Percentiles rank a stretch among this genome's conserved stretches.
These are phyloP conservation scores for Lysandra bellargus DNA, from an alignment of 2,888 invertebrate genomes.

Conservation along the genomic window DNA sequence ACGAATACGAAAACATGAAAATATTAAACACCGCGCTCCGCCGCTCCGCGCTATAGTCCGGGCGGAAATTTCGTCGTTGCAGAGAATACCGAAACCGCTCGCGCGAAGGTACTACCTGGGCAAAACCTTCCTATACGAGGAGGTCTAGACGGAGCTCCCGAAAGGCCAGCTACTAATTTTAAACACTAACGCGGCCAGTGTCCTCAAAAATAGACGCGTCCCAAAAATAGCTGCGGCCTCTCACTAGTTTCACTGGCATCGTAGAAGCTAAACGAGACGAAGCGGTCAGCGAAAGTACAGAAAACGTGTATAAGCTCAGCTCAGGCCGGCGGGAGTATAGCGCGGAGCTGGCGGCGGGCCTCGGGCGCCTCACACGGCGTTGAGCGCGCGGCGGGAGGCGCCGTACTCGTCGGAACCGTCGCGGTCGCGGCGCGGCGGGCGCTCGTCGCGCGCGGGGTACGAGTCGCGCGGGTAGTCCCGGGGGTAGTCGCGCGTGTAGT, in stretches of 20 bases:
- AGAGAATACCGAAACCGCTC: slow-evolving; percentile 21
- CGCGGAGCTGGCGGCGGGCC: slow-evolving; percentile 34
- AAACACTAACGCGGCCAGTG: slow-evolving; percentile 39
- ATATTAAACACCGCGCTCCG: slow-evolving; percentile 47
- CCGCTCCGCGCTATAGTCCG: slow-evolving; percentile 40
- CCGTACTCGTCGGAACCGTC: slow-evolving; percentile 79
- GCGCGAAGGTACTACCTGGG: slow-evolving; percentile 24
- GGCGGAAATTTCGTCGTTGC: slow-evolving; percentile 24
- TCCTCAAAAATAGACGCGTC: slow-evolving; percentile 32
- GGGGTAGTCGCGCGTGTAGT: slow-evolving; percentile 66
- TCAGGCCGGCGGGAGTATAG: slow-evolving; percentile 35
- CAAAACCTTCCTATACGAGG: slow-evolving; percentile 5
- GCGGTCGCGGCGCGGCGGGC: slow-evolving; percentile 64
- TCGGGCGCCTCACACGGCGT: slow-evolving; percentile 83
- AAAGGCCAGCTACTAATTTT: slow-evolving; percentile 40
- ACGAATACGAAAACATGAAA: slow-evolving; percentile 44
- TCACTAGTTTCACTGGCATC: slow-evolving; percentile 42
- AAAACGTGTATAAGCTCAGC: slow-evolving; percentile 29
- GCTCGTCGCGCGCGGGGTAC: slow-evolving; percentile 70
- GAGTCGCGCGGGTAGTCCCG: slow-evolving; percentile 74
- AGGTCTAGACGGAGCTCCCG: slow-evolving; percentile 29
- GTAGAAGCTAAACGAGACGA: slow-evolving; percentile 34
- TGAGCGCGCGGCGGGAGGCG: slow-evolving; percentile 85
- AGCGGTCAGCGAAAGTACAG: slow-evolving; percentile 33
- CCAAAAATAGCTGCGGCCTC: slow-evolving; percentile 37